A percentile compares a stretch with the other conserved stretches of the same genome.
These are phyloP conservation scores for Gallinago undulata DNA, from an alignment of 2,113 vertebrate genomes.

Conservation along the genomic window DNA sequence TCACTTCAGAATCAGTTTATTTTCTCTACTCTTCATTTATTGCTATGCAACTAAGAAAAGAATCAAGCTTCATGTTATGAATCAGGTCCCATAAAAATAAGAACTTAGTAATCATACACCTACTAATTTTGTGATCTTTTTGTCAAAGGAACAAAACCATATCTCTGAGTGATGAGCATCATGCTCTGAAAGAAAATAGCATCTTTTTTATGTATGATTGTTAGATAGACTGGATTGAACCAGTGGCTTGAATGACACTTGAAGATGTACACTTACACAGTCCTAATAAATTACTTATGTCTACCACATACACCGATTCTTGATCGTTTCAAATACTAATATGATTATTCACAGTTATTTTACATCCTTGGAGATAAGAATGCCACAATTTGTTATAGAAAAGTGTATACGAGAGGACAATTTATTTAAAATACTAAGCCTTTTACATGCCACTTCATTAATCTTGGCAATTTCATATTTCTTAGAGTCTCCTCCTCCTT, in stretches of 20 bases:
- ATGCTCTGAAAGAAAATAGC: background rate
- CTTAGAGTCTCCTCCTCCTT: background rate
- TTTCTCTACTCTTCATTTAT: background rate
- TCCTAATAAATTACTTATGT: background rate
- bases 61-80: background rate
- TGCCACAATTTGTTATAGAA: background rate
- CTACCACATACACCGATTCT: background rate
- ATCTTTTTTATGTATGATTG: background rate
- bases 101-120: background rate
- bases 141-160: slow-evolving; percentile 5
- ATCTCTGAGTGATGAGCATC: background rate
- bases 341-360: background rate
- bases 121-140: background rate
- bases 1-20: background rate
- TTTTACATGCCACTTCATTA: background rate
- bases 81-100: slow-evolving; percentile 19
- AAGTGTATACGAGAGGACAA: background rate
- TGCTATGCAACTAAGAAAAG: background rate
- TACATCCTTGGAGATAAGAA: background rate
- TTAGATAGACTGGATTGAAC: background rate
- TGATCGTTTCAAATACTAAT: background rate
- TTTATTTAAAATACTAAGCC: background rate
- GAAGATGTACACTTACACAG: background rate
- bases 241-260: background rate
- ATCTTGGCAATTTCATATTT: background rate